Conservation (phyloP, 2,888 invertebrate species). For the Patella ulyssiponensis region DNA sequence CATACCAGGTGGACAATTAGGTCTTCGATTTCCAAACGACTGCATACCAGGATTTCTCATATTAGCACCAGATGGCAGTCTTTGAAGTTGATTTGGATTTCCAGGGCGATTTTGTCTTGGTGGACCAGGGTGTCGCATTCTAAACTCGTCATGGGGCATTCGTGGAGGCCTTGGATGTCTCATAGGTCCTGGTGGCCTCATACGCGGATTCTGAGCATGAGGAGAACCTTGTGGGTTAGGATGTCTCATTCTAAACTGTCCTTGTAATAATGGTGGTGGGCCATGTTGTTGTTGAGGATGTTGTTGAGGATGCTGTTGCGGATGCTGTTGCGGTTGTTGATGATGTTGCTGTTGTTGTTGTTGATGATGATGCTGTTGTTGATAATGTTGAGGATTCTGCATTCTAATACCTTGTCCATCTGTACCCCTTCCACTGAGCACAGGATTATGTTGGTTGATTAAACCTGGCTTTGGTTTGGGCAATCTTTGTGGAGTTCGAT, state of each 20-base stretch:
- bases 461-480: too few species aligned
- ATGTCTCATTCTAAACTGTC: neutral
- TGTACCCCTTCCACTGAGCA: too few species aligned
- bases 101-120: neutral
- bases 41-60: too few species aligned
- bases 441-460: too few species aligned
- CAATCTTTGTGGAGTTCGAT: too few species aligned
- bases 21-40: neutral
- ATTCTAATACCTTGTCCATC: too few species aligned
- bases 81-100: too few species aligned
- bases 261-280: neutral
- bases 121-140: constrained; percentile 1
- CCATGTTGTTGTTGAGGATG: neutral
- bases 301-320: neutral
- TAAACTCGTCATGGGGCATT: neutral
- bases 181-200: neutral
- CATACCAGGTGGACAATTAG: neutral
- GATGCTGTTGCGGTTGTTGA: neutral
- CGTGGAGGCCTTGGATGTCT: neutral
- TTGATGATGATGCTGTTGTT: neutral
- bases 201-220: neutral
- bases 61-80: too few species aligned
- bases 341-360: neutral
- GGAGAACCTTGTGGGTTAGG: neutral
- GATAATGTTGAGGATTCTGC: neutral